Evolutionary conservation across 2,888 invertebrate genomes (phyloP), one percentile per base, ranked within the genome.

Genomic region (Trichacis sp.): DNA sequence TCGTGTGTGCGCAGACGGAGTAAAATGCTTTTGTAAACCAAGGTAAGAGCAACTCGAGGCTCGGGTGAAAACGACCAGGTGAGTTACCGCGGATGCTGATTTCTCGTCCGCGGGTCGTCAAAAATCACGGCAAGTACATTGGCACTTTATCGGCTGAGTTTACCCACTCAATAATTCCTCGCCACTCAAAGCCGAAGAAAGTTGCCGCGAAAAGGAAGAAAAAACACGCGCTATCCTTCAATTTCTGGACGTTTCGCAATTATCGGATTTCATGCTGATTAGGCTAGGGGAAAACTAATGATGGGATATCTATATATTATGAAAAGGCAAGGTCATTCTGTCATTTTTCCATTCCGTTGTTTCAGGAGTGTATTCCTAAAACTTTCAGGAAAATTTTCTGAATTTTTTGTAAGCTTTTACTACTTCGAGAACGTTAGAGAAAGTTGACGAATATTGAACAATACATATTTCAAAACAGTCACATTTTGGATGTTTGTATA

Each of bases 11-110:
- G 43, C 58, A 29, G 56, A 62, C 57, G 18, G 61, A 54, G 65
- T 52, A 57, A 62, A 67, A 53, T 59, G 68, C 64, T 68, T 68
- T 64, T 68, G 68, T 64, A 64, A 67, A 60, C 58, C 40, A 54
- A 51, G 42, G 51, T 59, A 60, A 66, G 64, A 61, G 61, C 51
- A 59, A 62, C 57, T 68, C 56, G 68, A 63, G 33, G 63, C 69
- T 54, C 63, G 48, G 58, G 70, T 65, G 65, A 70, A 70, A 70
- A 68, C 63, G 65, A 57, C 57, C 48, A 24, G 63, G 38, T 50
- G 51, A 63, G 62, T 66, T 46, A 20, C 52, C 56, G 47, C 57
- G 65, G 48, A 57, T 45, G 55, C 54, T 50, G 64, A 64, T 69
- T 65, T 69, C 69, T 63, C 63, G 55, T 56, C 38, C 42, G 40